These are phyloP conservation scores for Microctonus hyperodae DNA, from an alignment of 2,888 invertebrate species.

Conservation along the genomic window DNA sequence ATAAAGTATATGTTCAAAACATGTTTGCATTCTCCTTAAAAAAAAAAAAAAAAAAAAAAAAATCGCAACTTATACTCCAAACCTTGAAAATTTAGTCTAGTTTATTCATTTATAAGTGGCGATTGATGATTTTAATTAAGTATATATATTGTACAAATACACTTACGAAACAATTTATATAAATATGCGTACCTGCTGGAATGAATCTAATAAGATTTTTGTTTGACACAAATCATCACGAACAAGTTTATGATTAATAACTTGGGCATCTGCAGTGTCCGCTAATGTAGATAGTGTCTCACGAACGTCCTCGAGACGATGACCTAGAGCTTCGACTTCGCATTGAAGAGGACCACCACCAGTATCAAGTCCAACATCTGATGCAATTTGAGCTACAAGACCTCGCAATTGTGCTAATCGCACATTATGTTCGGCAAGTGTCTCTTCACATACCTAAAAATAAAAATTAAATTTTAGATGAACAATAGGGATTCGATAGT, in stretches of 20 bases:
- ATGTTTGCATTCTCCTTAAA: neutral
- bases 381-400: conserved; percentile 79
- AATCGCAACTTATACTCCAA: conserved; percentile 2
- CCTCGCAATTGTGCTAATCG: conserved; percentile 74
- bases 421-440: conserved; percentile 75
- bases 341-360: conserved; percentile 75
- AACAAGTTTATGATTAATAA: conserved; percentile 66
- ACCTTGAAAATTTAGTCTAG: conserved; percentile 20
- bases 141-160: neutral
- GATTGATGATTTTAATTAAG: neutral
- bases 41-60: neutral
- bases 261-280: conserved; percentile 78
- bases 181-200: conserved; percentile 73
- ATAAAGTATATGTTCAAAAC: neutral
- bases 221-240: conserved; percentile 68
- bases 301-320: conserved; percentile 77
- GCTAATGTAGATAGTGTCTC: conserved; percentile 78
- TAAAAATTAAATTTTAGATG: too few species aligned
- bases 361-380: conserved; percentile 77
- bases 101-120: neutral
- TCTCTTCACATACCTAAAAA: conserved; percentile 77
- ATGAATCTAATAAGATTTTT: conserved; percentile 72
- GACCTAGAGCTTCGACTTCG: conserved; percentile 79
- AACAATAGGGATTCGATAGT: neutral
- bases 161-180: conserved; percentile 29